Evolutionary conservation across 2,888 invertebrate species (phyloP), one percentile per base, ranked within the genome.

Genomic region (Hypselothyrea guttata): DNA sequence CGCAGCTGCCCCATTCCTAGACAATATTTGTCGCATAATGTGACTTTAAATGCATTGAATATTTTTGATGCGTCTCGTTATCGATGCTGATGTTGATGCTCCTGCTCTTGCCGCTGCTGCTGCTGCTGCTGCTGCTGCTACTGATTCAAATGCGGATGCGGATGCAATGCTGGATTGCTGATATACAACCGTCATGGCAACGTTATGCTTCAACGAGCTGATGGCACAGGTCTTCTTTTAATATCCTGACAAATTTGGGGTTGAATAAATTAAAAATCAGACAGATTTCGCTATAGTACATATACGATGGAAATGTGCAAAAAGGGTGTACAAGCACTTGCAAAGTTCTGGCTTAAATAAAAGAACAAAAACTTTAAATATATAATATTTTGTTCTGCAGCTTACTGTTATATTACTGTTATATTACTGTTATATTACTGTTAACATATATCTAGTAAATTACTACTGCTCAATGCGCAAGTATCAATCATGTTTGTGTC

Each of bases 231-330:
- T 34, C 53, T 55, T 9, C 59, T 61, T 71, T 77, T 69, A 71
- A 82, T 84, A 73, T 71, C 63, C 76, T 68, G 70, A 58, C 75
- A 75, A 78, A 81, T 74, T 73, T 63, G 66, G 65, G 79, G 64
- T 59, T 75, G 79, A 61, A 82, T 86, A 84, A 86, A 83, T 85
- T 73, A 77, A 83, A 72, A 74, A 73, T 59, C 70, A 71, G 54
- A 45, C 44, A 30, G 55, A 55, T 47, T 58, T 22, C 52, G 48
- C 58, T 49, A 38, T 31, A 56, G 52, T 63, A 46, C n/a, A n/a
- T n/a, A n/a, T n/a, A n/a, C n/a, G n/a, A n/a, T n/a, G n/a, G n/a
- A n/a, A n/a, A n/a, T n/a, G n/a, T n/a, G n/a, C n/a, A n/a, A n/a
- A n/a, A n/a, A n/a, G n/a, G n/a, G n/a, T n/a, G n/a, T n/a, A n/a